These are phyloP conservation scores for Onthophagus sagittarius DNA, from an alignment of 2,888 invertebrate genomes.

Conservation along the genomic window DNA sequence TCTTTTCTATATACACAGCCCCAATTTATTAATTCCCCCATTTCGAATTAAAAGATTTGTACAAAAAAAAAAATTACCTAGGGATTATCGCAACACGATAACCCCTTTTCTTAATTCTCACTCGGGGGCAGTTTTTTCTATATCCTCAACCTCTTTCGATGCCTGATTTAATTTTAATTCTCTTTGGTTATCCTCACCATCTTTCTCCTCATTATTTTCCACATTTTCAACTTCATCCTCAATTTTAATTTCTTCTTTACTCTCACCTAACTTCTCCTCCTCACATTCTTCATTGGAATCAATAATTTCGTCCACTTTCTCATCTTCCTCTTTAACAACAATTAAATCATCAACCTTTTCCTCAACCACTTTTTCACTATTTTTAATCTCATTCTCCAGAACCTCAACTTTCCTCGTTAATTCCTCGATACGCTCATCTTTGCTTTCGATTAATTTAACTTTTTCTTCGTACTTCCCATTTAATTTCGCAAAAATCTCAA, in stretches of 20 bases:
- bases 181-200: not conserved
- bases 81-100: not conserved
- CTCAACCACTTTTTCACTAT: not conserved
- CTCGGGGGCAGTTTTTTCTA: conserved; percentile 30
- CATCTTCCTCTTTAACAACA: not conserved
- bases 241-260: not conserved
- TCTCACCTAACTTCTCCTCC: not conserved
- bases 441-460: conserved; percentile 37
- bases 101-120: conserved; percentile 20
- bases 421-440: conserved; percentile 42
- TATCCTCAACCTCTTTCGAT: conserved; percentile 25
- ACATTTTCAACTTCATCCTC: not conserved
- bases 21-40: not conserved
- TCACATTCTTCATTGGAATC: no score
- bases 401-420: conserved; percentile 30
- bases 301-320: not conserved
- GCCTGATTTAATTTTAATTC: conserved; percentile 13
- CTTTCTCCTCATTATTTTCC: conserved; percentile 11
- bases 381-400: not conserved
- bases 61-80: not conserved
- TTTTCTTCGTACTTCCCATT: conserved; percentile 41
- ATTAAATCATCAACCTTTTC: not conserved
- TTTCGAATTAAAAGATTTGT: not conserved
- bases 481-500: conserved; percentile 40
- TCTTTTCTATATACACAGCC: not conserved